phyloP scores from a whole-genome alignment of 1,140 invertebrate species.

The Holotrichia oblita region DNA sequence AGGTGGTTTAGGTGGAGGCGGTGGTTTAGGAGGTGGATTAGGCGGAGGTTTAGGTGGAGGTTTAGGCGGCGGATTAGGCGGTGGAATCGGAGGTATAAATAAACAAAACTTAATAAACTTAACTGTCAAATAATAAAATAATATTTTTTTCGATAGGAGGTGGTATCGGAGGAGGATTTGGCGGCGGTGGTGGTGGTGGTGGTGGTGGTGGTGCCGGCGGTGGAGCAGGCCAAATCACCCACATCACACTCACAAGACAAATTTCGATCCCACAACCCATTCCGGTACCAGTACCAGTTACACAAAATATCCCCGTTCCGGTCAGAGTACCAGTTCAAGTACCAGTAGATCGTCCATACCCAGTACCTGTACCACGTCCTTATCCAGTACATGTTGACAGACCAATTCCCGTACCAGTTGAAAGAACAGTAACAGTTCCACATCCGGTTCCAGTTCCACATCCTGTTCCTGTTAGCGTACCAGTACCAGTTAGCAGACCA shows the following conservation, averaged over 20 bases:
- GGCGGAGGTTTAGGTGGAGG: neutral
- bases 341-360: conserved; percentile 48
- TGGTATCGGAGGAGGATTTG: neutral
- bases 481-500: conserved; percentile 40
- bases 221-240: conserved; percentile 17
- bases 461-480: conserved; percentile 47
- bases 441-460: conserved; percentile 46
- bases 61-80: neutral
- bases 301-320: conserved; percentile 36
- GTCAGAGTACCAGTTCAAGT: conserved; percentile 44
- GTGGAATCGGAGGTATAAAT: neutral
- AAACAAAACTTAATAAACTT: too few relatives aligned
- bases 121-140: too few relatives aligned
- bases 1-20: neutral
- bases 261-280: conserved; percentile 39
- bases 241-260: conserved; percentile 30
- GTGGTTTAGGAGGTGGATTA: neutral
- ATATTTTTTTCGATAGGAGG: neutral
- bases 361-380: conserved; percentile 47
- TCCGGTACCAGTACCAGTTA: conserved; percentile 37
- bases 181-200: neutral
- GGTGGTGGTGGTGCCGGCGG: conserved; percentile 8
- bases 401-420: conserved; percentile 35
- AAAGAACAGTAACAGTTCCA: conserved; percentile 43
- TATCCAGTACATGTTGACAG: conserved; percentile 34